Percentiles rank a stretch among this genome's conserved stretches.
Conservation (phyloP, 2,113 vertebrate genomes). For the Columba livia region DNA sequence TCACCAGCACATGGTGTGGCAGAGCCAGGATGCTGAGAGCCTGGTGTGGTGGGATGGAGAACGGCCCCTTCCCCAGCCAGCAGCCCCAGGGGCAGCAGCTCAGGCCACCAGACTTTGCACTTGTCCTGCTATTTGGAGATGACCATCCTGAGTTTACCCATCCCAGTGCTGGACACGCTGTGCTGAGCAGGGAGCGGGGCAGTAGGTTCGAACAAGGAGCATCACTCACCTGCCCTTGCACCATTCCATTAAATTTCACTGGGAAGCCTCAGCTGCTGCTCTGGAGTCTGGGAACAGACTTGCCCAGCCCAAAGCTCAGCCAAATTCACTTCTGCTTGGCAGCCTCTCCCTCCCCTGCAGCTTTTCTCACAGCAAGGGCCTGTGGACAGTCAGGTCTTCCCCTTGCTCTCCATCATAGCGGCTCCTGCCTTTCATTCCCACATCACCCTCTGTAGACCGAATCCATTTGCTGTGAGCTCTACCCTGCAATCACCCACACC, state of each 20-base stretch:
- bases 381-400: not conserved
- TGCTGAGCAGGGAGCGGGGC: not conserved
- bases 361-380: not conserved
- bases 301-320: not conserved
- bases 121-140: not conserved
- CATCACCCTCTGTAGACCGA: accelerated
- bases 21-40: too few species aligned
- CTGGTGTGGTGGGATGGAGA: not conserved
- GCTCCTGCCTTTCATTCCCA: not conserved
- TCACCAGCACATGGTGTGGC: not conserved
- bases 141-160: not conserved
- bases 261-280: not conserved
- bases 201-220: not conserved
- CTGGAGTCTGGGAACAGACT: not conserved
- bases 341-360: not conserved
- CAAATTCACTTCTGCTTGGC: accelerated
- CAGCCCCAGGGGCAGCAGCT: not conserved
- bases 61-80: not conserved
- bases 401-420: not conserved
- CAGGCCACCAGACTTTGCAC: not conserved
- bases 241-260: not conserved
- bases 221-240: not conserved
- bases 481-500: not conserved
- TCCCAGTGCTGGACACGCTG: not conserved
- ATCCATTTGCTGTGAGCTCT: not conserved